Evolutionary conservation across 2,113 vertebrate species (phyloP).

Genomic region (Hippolais icterina): DNA sequence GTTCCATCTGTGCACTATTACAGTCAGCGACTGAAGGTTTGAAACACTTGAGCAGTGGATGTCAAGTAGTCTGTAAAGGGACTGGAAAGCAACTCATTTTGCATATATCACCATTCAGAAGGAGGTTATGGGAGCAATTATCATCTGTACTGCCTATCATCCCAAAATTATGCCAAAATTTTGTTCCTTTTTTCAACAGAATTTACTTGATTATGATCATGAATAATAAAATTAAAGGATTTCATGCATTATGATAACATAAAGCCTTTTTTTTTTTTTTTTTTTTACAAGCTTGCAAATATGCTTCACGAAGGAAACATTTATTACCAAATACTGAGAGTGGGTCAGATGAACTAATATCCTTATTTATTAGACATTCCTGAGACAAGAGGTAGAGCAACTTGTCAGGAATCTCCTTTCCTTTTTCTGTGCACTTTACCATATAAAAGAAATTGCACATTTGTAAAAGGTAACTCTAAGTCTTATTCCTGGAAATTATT

Average conservation of each 20-base stretch:
- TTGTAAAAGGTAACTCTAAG: neutral
- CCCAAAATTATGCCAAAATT: conserved; percentile 40
- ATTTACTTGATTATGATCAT: neutral
- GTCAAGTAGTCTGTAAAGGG: conserved; percentile 65
- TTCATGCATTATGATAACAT: neutral
- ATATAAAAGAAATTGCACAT: neutral
- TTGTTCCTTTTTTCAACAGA: neutral
- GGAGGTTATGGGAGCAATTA: conserved; percentile 11
- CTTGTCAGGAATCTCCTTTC: neutral
- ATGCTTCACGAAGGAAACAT: neutral
- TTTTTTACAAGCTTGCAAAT: neutral
- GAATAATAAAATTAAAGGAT: conserved; percentile 5
- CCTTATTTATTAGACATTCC: neutral
- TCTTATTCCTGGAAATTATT: neutral
- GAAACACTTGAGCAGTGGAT: conserved; percentile 70
- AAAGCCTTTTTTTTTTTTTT: neutral
- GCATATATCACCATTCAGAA: conserved; percentile 68
- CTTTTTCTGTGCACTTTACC: neutral
- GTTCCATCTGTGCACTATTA: conserved; percentile 64
- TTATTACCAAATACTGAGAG: neutral
- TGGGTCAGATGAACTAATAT: neutral
- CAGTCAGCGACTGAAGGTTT: conserved; percentile 60
- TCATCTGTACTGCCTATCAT: conserved; percentile 2
- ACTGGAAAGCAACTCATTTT: conserved; percentile 51
- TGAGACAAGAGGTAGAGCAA: neutral